These are phyloP conservation scores for Caenorhabditis briggsae DNA, from an alignment of 1,140 invertebrate genomes.

Conservation along the genomic window DNA sequence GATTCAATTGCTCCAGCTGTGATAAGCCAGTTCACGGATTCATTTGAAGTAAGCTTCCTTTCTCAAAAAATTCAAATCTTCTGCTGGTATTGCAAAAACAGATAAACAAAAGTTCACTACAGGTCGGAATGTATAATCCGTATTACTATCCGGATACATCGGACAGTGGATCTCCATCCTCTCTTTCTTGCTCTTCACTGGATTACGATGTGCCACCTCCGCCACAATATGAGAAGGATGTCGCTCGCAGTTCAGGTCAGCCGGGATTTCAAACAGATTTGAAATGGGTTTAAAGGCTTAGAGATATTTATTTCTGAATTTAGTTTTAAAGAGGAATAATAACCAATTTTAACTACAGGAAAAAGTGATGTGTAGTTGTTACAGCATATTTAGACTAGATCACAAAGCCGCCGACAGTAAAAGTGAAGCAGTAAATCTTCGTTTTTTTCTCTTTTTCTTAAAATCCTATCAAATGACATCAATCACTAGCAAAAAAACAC, in stretches of 20 bases:
- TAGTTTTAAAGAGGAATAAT: neutral
- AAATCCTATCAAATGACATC: neutral
- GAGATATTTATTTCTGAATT: too few relatives aligned
- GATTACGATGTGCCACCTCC: conserved; percentile 54
- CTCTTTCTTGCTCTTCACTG: conserved; percentile 54
- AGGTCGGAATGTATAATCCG: conserved; percentile 32
- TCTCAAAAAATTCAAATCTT: too few relatives aligned
- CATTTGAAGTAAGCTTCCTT: conserved; percentile 27
- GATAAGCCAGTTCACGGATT: conserved; percentile 47
- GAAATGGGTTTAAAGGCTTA: too few relatives aligned
- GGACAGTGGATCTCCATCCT: conserved; percentile 57
- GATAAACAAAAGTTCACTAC: neutral
- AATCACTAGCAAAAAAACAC: neutral
- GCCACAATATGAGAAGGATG: conserved; percentile 50
- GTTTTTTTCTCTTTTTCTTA: neutral
- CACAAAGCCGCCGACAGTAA: neutral
- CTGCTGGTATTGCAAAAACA: too few relatives aligned
- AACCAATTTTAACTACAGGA: neutral
- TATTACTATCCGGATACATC: conserved; percentile 50
- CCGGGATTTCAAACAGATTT: neutral
- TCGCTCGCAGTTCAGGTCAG: conserved; percentile 65
- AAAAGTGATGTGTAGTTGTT: neutral
- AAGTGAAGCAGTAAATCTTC: conserved; percentile 37
- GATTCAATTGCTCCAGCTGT: conserved; percentile 30
- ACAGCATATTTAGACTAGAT: too few relatives aligned